phyloP scores from a whole-genome alignment of 2,888 invertebrate species.

The Celastrina argiolus region DNA sequence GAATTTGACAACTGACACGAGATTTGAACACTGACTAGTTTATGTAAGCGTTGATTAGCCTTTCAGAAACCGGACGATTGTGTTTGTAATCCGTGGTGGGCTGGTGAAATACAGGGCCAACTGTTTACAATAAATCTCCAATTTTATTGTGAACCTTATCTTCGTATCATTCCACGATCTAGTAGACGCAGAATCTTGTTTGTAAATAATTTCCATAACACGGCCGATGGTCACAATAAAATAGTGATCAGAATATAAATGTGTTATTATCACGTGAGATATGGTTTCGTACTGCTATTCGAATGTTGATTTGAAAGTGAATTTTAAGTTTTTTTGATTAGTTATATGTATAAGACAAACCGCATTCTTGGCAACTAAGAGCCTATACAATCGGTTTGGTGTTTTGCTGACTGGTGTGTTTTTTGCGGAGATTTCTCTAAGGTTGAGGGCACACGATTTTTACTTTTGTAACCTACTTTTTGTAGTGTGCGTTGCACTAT shows the following conservation, averaged over 20 bases:
- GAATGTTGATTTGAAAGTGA: constrained; percentile 22
- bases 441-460: too few relatives aligned
- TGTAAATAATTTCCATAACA: constrained; percentile 13
- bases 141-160: neutral
- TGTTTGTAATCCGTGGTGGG: too few relatives aligned
- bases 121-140: neutral
- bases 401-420: neutral
- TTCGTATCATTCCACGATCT: constrained; percentile 6
- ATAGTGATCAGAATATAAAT: constrained; percentile 17
- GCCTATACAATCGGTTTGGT: neutral
- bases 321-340: constrained; percentile 2
- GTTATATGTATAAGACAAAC: constrained; percentile 12
- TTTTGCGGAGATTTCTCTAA: neutral
- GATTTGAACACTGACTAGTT: too few relatives aligned
- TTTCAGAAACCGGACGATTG: too few relatives aligned
- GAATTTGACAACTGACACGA: too few relatives aligned
- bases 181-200: neutral
- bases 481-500: too few relatives aligned
- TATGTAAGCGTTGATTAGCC: too few relatives aligned
- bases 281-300: neutral
- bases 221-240: constrained; percentile 14
- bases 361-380: constrained; percentile 13
- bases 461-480: too few relatives aligned
- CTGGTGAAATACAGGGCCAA: neutral
- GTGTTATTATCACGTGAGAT: constrained; percentile 15